Base-by-base conservation (phyloP, 2,797 vertebrate genomes). In the Rhinophrynus dorsalis region DNA sequence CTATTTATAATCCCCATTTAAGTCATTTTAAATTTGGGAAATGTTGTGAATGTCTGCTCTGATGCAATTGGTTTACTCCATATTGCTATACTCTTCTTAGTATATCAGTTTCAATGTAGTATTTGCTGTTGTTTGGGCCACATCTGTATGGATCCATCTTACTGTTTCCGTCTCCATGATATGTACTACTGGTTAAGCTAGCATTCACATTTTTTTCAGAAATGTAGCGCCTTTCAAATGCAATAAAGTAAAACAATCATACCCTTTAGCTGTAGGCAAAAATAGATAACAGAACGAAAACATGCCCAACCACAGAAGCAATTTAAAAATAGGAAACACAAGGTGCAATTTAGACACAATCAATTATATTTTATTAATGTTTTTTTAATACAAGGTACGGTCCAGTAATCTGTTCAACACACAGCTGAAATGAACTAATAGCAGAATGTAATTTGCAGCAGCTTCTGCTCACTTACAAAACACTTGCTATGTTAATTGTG, bases 401-500 rank as follows among this genome's bases (percentile, higher is more conserved):
- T 80, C 67, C 81, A 86, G 65, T 81, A 80, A 81, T 77, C 77
- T 84, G 78, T 69, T 62, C 76, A 76, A 12, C 13, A 37, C 77
- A 64, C 74, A 78, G 83, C 80, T 74, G 78, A 82, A 84, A 62
- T 81, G 78, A 70, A 80, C 78, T 89, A 84, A 86, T 83, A 79
- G 82, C 74, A 76, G 81, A 76, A 82, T 79, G 83, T 82, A 83
- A 88, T 89, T 85, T 83, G 85, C 78, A 79, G 74, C 77, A 33
- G 29, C 75, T 83, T 83, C 79, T 58, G 74, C 81, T 88, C 80
- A 69, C 84, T 89, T 86, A 76, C 77, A 76, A 85, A 89, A 85
- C 82, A 80, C 81, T 86, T 85, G 85, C 82, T 89, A 80, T 1
- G 75, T 87, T 90, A 85, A 89, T 85, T 89, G 84, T 86, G 84